A percentile compares a stretch with the other conserved stretches of the same genome.
These are phyloP conservation scores for Orgyia antiqua DNA, from an alignment of 2,888 invertebrate genomes.

Conservation along the genomic window DNA sequence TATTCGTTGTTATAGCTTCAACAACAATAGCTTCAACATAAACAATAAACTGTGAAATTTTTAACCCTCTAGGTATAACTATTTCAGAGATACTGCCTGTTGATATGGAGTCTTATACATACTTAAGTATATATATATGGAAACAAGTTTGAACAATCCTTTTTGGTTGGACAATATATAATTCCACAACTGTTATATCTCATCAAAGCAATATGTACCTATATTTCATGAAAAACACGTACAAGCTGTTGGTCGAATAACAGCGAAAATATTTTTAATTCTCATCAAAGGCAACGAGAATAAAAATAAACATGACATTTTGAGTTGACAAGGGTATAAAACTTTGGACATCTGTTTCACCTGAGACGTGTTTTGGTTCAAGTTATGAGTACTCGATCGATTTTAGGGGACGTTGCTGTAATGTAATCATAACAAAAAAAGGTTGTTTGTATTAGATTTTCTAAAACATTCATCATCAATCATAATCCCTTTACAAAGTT, in stretches of 20 bases:
- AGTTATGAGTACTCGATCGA: constrained; percentile 20
- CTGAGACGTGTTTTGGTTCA: constrained; percentile 31
- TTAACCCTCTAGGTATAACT: too few relatives aligned
- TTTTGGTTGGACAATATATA: too few relatives aligned
- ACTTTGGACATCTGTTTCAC: constrained; percentile 45
- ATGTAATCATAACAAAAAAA: constrained; percentile 1
- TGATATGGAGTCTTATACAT: too few relatives aligned
- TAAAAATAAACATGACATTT: constrained; percentile 44
- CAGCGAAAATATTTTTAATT: constrained; percentile 18
- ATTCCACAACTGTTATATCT: constrained; percentile 1
- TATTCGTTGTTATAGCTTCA: too few relatives aligned
- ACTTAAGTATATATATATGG: too few relatives aligned
- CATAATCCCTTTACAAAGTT: background rate
- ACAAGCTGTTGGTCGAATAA: constrained; percentile 4
- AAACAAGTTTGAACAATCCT: too few relatives aligned
- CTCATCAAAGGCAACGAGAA: constrained; percentile 20
- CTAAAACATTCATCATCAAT: constrained; percentile 11
- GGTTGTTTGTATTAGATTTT: constrained; percentile 15
- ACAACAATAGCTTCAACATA: too few relatives aligned
- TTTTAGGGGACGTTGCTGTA: constrained; percentile 2
- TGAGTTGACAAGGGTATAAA: constrained; percentile 49
- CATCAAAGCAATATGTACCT: constrained; percentile 1
- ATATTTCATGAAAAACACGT: constrained; percentile 1
- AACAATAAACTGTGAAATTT: too few relatives aligned
- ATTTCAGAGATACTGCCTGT: too few relatives aligned